phyloP scores from a whole-genome alignment of 2,888 invertebrate genomes.

The Agrochola circellaris region DNA sequence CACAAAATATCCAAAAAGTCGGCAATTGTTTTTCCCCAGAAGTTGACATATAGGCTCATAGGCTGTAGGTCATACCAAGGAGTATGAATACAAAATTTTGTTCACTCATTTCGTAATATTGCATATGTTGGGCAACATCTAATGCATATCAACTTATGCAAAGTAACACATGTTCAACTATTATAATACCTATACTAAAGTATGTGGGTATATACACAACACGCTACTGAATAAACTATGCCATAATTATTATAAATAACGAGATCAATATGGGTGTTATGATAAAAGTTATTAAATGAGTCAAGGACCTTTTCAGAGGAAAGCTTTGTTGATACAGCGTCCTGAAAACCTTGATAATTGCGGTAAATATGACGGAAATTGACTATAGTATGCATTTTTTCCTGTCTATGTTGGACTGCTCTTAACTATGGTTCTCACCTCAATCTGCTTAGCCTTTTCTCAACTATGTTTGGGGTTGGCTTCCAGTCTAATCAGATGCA shows the following conservation, averaged over 20 bases:
- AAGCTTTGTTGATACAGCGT: not conserved
- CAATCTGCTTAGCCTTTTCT: too few relatives aligned
- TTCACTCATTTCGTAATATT: not conserved
- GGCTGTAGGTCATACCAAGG: not conserved
- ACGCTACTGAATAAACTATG: conserved; percentile 10
- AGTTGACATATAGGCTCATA: not conserved
- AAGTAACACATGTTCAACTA: conserved; percentile 1
- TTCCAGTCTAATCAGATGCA: too few relatives aligned
- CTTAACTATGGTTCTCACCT: not conserved
- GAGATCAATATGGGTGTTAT: not conserved
- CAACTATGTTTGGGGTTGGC: too few relatives aligned
- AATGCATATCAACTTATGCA: conserved; percentile 3
- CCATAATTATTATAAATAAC: not conserved
- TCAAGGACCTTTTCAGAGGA: not conserved
- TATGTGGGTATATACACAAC: not conserved
- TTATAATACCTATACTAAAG: not conserved
- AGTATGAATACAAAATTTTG: not conserved
- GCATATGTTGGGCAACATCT: not conserved
- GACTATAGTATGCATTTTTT: not conserved
- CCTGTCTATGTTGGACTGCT: not conserved
- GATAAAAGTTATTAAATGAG: not conserved
- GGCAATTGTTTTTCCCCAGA: not conserved
- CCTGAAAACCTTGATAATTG: not conserved
- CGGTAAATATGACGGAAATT: not conserved
- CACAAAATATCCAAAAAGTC: not conserved